A percentile compares a stretch with the other conserved stretches of the same genome.
These are phyloP conservation scores for Coleophora deauratella DNA, from an alignment of 2,888 invertebrate species.

Conservation along the genomic window DNA sequence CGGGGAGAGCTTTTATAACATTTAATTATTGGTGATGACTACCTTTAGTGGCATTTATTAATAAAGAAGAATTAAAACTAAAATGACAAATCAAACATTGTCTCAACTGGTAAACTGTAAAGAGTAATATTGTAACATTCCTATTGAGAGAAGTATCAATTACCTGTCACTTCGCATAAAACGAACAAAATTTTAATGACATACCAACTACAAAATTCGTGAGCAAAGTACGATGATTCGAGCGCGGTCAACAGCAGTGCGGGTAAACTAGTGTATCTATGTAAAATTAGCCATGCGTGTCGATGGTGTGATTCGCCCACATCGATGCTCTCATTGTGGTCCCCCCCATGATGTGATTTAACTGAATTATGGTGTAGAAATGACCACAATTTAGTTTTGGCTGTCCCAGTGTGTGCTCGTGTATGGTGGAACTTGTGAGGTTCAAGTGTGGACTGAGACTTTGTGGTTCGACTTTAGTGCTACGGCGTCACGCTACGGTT, in stretches of 20 bases:
- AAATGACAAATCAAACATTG: too few species aligned
- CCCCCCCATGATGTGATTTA: conserved; percentile 69
- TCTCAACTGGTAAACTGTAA: too few species aligned
- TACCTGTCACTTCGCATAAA: too few species aligned
- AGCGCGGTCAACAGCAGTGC: conserved; percentile 48
- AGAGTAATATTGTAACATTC: too few species aligned
- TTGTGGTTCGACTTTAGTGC: conserved; percentile 37
- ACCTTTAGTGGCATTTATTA: too few species aligned
- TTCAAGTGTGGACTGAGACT: conserved; percentile 24
- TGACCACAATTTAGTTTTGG: conserved; percentile 64
- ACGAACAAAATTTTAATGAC: conserved; percentile 23
- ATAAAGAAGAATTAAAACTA: too few species aligned
- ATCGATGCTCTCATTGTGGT: conserved; percentile 69
- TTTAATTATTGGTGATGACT: too few species aligned
- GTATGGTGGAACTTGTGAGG: conserved; percentile 24
- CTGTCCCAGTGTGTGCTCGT: conserved; percentile 54
- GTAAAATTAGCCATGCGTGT: conserved; percentile 66
- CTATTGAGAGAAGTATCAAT: too few species aligned
- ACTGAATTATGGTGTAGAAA: conserved; percentile 69
- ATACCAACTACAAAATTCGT: conserved; percentile 17
- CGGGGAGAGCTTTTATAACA: too few species aligned
- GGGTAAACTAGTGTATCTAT: conserved; percentile 47
- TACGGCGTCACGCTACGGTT: conserved; percentile 45
- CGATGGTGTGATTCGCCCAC: conserved; percentile 72
- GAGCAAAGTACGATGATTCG: conserved; percentile 44